phyloP scores from a whole-genome alignment of 2,888 invertebrate species.

The Dugesia japonica region DNA sequence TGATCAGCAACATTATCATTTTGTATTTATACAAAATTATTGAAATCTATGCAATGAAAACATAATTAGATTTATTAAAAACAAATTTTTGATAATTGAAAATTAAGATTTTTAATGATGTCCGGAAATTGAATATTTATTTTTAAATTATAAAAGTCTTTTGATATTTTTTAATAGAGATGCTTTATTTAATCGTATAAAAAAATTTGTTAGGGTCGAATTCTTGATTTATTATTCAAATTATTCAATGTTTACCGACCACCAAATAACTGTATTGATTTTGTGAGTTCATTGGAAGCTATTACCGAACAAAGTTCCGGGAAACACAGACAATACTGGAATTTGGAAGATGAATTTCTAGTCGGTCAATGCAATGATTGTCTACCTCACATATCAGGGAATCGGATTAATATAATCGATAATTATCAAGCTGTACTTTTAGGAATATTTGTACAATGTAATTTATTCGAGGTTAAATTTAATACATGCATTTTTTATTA shows the following conservation, averaged over 20 bases:
- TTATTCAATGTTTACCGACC: background rate
- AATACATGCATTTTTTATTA: background rate
- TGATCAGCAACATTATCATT: too few relatives aligned
- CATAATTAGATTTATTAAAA: too few relatives aligned
- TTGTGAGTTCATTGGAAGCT: background rate
- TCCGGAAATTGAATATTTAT: too few relatives aligned
- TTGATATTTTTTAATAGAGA: too few relatives aligned
- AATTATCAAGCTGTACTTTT: conserved; percentile 22
- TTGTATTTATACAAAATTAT: too few relatives aligned
- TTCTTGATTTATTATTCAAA: background rate
- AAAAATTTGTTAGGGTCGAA: background rate
- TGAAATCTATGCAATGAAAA: too few relatives aligned
- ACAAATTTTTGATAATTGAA: too few relatives aligned
- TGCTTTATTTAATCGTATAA: too few relatives aligned
- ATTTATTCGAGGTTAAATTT: conserved; percentile 13
- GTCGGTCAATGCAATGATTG: conserved; percentile 7
- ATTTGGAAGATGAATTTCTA: conserved; percentile 8
- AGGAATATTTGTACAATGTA: conserved; percentile 5
- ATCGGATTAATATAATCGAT: conserved; percentile 20
- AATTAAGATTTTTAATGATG: too few relatives aligned
- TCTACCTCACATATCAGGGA: background rate
- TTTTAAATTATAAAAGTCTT: too few relatives aligned
- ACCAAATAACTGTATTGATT: background rate
- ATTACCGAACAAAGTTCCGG: background rate
- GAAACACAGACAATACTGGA: background rate